Conservation (phyloP, 2,797 vertebrate genomes). For the Liasis olivaceus region DNA sequence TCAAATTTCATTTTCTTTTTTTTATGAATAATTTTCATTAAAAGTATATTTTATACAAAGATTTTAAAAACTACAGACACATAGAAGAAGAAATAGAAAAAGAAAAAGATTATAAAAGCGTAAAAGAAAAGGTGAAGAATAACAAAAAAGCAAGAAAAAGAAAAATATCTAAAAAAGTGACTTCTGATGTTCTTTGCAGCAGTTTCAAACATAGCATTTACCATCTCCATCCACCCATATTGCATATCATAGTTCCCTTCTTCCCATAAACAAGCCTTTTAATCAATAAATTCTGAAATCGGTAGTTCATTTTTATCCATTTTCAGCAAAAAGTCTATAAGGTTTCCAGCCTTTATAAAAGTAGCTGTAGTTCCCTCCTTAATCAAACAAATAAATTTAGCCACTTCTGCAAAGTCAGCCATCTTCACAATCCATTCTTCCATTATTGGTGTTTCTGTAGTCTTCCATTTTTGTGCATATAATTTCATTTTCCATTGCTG, state of each 20-base stretch:
- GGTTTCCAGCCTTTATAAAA: background rate
- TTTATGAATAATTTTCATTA: background rate
- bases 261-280: background rate
- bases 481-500: background rate
- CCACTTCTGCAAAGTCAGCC: background rate
- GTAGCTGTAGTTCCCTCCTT: background rate
- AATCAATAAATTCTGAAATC: background rate
- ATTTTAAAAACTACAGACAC: background rate
- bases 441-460: background rate
- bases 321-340: background rate
- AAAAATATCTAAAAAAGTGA: background rate
- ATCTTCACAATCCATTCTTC: background rate
- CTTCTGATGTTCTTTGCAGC: background rate
- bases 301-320: background rate
- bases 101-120: background rate
- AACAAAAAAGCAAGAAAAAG: background rate
- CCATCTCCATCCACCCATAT: background rate
- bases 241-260: background rate
- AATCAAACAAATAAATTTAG: background rate
- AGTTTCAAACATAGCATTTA: background rate
- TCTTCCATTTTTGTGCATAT: background rate
- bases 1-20: background rate
- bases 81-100: background rate
- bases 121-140: background rate
- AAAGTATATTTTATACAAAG: background rate